Evolutionary conservation across 2,797 vertebrate species (phyloP).

Genomic region (Orientallactaga sibirica): DNA sequence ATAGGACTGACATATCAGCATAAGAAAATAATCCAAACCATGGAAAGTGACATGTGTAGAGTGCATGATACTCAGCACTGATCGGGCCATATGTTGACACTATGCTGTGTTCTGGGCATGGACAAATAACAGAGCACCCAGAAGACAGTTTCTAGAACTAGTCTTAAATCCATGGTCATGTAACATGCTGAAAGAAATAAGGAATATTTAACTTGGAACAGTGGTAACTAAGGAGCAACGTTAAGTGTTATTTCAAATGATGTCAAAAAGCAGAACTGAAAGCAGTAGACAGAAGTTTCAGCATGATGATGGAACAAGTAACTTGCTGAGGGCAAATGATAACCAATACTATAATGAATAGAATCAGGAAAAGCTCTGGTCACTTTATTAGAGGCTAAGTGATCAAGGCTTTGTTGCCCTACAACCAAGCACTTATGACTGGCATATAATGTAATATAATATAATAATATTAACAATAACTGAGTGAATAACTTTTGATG

Average conservation of each 20-base stretch:
- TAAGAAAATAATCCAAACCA: neutral
- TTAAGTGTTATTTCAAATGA: neutral
- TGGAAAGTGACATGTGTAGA: neutral
- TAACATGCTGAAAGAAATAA: neutral
- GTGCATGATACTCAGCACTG: neutral
- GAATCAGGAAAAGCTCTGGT: neutral
- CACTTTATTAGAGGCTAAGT: neutral
- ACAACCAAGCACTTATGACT: neutral
- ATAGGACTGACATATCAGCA: neutral
- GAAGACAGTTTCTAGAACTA: neutral
- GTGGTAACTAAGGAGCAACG: neutral
- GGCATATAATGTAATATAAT: neutral
- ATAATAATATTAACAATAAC: neutral
- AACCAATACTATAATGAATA: too few relatives aligned
- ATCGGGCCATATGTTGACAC: neutral
- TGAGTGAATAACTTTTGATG: neutral
- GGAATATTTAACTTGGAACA: slow-evolving; percentile 5
- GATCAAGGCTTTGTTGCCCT: neutral
- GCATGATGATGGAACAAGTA: neutral
- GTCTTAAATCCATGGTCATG: neutral
- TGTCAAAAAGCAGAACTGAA: slow-evolving; percentile 1
- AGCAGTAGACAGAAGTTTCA: neutral
- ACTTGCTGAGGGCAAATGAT: neutral
- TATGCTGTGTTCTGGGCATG: neutral
- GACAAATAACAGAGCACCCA: neutral